Percentiles rank a stretch among this genome's conserved stretches.
phyloP scores from a whole-genome alignment of 1,140 invertebrate species.

The Bactericera cockerelli region DNA sequence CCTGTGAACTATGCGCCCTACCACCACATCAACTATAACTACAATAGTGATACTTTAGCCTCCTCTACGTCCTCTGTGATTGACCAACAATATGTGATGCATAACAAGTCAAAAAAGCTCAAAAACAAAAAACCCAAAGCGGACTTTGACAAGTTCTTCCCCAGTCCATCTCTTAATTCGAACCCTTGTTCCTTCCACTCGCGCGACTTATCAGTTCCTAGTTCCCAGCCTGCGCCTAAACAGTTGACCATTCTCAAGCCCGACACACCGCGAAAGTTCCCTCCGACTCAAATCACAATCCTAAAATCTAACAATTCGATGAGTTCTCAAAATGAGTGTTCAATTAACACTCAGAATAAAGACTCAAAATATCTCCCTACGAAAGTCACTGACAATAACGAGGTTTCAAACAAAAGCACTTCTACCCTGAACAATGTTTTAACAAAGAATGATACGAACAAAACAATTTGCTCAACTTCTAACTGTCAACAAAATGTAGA shows the following conservation, averaged over 20 bases:
- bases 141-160: not conserved
- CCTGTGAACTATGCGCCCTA: not conserved
- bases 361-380: not conserved
- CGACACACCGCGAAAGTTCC: not conserved
- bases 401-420: not conserved
- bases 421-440: not conserved
- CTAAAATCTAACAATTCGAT: not conserved
- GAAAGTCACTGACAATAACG: not conserved
- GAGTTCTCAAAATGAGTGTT: not conserved
- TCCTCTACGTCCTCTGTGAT: not conserved
- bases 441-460: not conserved
- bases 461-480: too few relatives aligned
- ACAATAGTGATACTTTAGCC: not conserved
- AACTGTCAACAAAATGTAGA: too few relatives aligned
- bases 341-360: not conserved
- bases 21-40: too few relatives aligned
- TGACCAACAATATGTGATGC: not conserved
- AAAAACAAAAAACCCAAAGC: not conserved
- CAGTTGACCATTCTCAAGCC: not conserved
- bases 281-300: not conserved
- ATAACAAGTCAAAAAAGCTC: not conserved
- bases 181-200: conserved; percentile 1
- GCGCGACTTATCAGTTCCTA: not conserved
- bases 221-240: not conserved
- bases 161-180: not conserved